Base-by-base conservation (phyloP, 2,113 vertebrate species). In the Phalacrocorax aristotelis region DNA sequence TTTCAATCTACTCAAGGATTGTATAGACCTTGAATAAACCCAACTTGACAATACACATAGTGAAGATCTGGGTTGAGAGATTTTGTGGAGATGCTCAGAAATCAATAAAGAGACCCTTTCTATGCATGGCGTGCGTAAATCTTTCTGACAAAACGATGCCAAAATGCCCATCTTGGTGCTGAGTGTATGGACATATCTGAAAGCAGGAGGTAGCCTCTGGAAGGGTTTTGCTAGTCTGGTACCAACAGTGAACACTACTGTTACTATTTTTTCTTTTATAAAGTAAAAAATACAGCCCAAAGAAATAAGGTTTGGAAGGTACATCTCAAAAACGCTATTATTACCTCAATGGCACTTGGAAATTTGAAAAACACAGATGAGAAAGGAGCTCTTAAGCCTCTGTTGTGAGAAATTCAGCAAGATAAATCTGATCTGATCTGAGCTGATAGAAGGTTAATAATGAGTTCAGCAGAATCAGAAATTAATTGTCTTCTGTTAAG, bases 381-480 rank as follows among this genome's bases (percentile, higher is more conserved):
- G 94, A 86, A 80, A 60, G 25, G 78, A 46, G 58, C 32, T 55
- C 49, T 87, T 87, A 68, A 91, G 55, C 16, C 27, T 94, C 40
- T 57, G 57, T 65, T 95, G 93, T 72, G 76, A 76, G 82, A 94
- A 94, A 92, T 38, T 30, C 57, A 89, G 86, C 64, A 68, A 90
- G 57, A 61, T n/a, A 72, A 70, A 80, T 80, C 82, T 86, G n/a
- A 74, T 30, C 70, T 62, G 79, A 90, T 18, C 86, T 55, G 90
- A 87, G 38, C 48, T 27, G 79, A 92, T 62, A 91, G 79, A 80
- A 97, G 92, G 94, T 97, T 95, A 96, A 96, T 87, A 92, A 84
- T 86, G 83, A 95, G 79, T 74, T 95, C 92, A 91, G 84, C 74
- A 81, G 95, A 85, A 93, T 57, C 87, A 93, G 22, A 71, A 94